Evolutionary conservation across 2,797 vertebrate species (phyloP).

Genomic region (Alosa sapidissima): DNA sequence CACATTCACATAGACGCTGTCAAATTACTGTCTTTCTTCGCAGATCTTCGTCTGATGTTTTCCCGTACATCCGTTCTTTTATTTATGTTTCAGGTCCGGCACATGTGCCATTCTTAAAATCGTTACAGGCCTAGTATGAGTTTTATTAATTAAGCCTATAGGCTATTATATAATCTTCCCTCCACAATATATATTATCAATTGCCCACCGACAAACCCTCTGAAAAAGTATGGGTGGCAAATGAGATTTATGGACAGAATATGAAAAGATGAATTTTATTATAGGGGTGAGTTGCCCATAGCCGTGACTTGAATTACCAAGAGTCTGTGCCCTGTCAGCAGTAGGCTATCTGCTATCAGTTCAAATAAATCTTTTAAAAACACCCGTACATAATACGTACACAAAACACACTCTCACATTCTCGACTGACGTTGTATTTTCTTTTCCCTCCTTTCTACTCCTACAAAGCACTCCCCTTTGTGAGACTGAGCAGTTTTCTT

Average conservation of each 20-base stretch:
- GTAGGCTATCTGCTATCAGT: slow-evolving; percentile 58
- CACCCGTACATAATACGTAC: slow-evolving; percentile 68
- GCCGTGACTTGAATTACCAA: slow-evolving; percentile 70
- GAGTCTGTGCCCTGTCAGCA: slow-evolving; percentile 56
- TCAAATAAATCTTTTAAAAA: slow-evolving; percentile 76
- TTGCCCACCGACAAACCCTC: neutral
- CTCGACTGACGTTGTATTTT: slow-evolving; percentile 75
- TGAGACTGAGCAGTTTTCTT: slow-evolving; percentile 66
- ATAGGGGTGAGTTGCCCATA: slow-evolving; percentile 75
- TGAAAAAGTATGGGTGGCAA: neutral
- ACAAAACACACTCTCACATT: slow-evolving; percentile 71
- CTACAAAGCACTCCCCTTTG: slow-evolving; percentile 75
- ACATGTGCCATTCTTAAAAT: too few species aligned
- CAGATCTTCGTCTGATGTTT: neutral
- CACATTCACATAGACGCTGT: neutral
- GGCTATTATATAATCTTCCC: neutral
- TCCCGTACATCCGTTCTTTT: neutral
- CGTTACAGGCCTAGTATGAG: too few species aligned
- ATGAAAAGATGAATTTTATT: slow-evolving; percentile 80
- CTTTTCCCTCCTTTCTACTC: slow-evolving; percentile 73
- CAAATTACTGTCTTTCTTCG: neutral
- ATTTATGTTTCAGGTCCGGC: too few species aligned
- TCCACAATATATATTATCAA: neutral
- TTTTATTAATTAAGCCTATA: neutral
- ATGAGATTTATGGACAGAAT: slow-evolving; percentile 40